Evolutionary conservation across 2,113 vertebrate genomes (phyloP).

Genomic region (Cichladusa arquata): DNA sequence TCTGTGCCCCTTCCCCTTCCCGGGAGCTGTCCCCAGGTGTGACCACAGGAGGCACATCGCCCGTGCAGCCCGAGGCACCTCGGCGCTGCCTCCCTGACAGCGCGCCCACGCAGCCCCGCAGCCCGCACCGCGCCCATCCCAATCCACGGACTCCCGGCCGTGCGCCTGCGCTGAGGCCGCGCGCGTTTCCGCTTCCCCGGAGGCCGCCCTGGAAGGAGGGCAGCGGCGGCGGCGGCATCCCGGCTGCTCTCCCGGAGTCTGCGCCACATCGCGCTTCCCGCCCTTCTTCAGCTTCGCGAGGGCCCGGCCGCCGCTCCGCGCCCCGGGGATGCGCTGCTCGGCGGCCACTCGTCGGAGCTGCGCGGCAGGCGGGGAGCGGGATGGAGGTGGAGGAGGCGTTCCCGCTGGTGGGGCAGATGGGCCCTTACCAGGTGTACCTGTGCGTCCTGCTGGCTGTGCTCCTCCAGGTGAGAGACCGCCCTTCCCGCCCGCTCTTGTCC

Average conservation of each 20-base stretch:
- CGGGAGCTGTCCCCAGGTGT: not conserved
- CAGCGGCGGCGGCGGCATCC: not conserved
- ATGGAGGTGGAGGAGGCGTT: constrained; percentile 82
- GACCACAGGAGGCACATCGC: too few relatives aligned
- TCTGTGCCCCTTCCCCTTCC: too few relatives aligned
- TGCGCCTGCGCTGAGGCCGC: rapidly evolving
- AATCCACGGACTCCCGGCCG: rapidly evolving
- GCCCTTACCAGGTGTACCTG: constrained; percentile 77
- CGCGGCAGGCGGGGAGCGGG: not conserved
- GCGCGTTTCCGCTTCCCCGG: not conserved
- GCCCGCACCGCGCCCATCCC: rapidly evolving
- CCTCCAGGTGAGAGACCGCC: constrained; percentile 74
- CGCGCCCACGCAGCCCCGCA: rapidly evolving
- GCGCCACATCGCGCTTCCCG: not conserved
- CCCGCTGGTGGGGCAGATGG: constrained; percentile 76
- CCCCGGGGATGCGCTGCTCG: constrained; percentile 22
- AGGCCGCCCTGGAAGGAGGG: not conserved
- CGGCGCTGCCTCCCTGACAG: rapidly evolving
- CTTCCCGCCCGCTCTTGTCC: not conserved
- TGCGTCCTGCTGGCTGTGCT: constrained; percentile 76
- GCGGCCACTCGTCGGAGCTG: not conserved
- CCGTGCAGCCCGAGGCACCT: not conserved
- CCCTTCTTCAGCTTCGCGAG: not conserved
- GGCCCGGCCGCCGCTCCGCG: not conserved
- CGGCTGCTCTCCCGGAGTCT: not conserved